Evolutionary conservation across 2,888 invertebrate genomes (phyloP).

Genomic region (Leptura quadrifasciata): DNA sequence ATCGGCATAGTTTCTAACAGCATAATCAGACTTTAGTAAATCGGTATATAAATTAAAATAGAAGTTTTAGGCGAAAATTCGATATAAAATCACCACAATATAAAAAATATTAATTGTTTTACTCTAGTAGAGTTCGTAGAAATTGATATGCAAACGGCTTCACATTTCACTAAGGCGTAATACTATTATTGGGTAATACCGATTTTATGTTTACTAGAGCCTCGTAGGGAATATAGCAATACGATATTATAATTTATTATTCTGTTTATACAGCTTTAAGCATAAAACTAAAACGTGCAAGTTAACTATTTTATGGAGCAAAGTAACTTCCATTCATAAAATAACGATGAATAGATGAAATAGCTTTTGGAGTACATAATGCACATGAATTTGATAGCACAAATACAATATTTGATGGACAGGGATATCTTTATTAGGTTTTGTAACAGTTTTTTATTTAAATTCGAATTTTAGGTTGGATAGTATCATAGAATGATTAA

Average conservation of each 20-base stretch:
- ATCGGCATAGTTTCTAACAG: no score
- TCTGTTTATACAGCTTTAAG: neutral
- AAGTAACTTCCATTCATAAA: neutral
- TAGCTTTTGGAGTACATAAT: neutral
- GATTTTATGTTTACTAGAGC: neutral
- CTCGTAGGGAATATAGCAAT: neutral
- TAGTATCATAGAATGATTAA: no score
- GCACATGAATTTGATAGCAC: neutral
- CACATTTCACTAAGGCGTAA: neutral
- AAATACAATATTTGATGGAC: neutral
- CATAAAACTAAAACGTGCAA: neutral
- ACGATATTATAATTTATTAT: neutral
- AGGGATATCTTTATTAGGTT: neutral
- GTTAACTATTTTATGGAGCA: neutral
- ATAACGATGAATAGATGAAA: neutral
- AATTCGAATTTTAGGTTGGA: no score
- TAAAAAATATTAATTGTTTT: no score
- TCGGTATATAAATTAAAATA: no score
- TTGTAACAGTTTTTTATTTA: no score
- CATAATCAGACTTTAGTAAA: no score
- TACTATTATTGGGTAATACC: neutral
- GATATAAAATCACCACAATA: no score
- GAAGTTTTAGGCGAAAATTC: no score
- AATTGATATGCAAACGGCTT: neutral
- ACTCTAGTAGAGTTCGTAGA: neutral